Base-by-base conservation (phyloP, 2,113 vertebrate species). In the Anoura caudifer region DNA sequence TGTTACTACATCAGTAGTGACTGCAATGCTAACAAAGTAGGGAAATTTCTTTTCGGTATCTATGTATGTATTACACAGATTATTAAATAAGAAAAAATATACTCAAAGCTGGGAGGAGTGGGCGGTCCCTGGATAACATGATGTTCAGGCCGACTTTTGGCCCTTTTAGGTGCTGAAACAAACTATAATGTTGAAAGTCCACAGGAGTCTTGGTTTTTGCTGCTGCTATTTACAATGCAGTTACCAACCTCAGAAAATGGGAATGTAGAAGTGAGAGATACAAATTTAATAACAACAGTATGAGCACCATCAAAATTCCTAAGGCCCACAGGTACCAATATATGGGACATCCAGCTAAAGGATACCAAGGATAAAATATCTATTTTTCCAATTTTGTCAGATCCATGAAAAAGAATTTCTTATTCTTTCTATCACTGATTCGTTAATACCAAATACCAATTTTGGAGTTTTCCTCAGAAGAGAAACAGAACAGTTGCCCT, bases 341-440 rank as follows among this genome's bases (percentile, higher is more conserved):
- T 90, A 61, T 5, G 86, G 73, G 41, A 97, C 97, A 96, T 65
- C 59, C 38, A 90, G 72, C 77, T 73, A 97, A 89, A 94, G 14
- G 43, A 17, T 33, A 65, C 80, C 22, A 91, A 28, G 22, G 9
- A 24, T 54, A 61, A 90, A 95, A 82, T 61, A 81, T 28, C 14
- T 85, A 9, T 38, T 93, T 3, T 73, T 24, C 38, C 28, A 1
- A 63, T 82, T 65, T 87, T 59, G 73, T 31, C 65, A 47, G 2
- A 7, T 17, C 76, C 8, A 77, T 85, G 86, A 82, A 87, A 38
- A 96, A 26, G 5, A 92, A 80, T 90, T 76, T 63, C 24, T 88
- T 79, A 43, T 22, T 83, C 65, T 95, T 97, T 92, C 94, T 61
- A 65, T 47, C 20, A 87, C 7, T 54, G 36, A 76, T 65, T 77